Base-by-base conservation (phyloP, 2,797 vertebrate species). In the Mus spretus region DNA sequence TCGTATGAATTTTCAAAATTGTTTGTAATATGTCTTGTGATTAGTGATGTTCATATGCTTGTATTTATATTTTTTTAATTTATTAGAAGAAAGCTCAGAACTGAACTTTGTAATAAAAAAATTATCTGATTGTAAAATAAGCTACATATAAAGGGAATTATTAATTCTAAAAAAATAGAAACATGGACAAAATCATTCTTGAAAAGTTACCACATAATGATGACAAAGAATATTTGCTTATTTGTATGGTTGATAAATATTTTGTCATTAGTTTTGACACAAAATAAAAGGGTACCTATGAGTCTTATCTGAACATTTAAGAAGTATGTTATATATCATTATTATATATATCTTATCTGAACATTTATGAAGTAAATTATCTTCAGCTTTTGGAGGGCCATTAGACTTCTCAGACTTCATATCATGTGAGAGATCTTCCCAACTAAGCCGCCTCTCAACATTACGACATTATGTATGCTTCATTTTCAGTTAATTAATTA, bases 81-180 rank as follows among this genome's bases (percentile, higher is more conserved):
- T 19, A 31, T 15, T 77, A 72, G 10, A 57, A 4, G 5, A 2
- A 83, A 94, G 6, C 20, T 93, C 31, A 70, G 31, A 85, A 80
- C 17, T 55, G 44, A 88, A 50, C 44, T 63, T 77, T n/a, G 10
- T 26, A 85, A 65, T 50, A 65, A 55, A 81, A 81, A 80, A 83
- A 17, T 20, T 70, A 89, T 79, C 40, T 19, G 31, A 72, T 44
- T 75, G 2, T 31, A 80, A 2, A 44, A 83, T 53, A 87, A 26
- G 50, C 6, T 0, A 26, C 6, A 53, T 34, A 50, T 44, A 57
- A 86, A 86, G 15, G 53, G 80, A 67, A 15, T 10, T 89, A 74
- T 57, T 90, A 74, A 74, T 90, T 91, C 72, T 90, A 40, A 95
- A 61, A 78, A 34, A n/a, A 75, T 50, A 26, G 6, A 9, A 74